A percentile compares a stretch with the other conserved stretches of the same genome.
phyloP scores from a whole-genome alignment of 2,888 invertebrate species.

The Nematopogon swammerdamellus region DNA sequence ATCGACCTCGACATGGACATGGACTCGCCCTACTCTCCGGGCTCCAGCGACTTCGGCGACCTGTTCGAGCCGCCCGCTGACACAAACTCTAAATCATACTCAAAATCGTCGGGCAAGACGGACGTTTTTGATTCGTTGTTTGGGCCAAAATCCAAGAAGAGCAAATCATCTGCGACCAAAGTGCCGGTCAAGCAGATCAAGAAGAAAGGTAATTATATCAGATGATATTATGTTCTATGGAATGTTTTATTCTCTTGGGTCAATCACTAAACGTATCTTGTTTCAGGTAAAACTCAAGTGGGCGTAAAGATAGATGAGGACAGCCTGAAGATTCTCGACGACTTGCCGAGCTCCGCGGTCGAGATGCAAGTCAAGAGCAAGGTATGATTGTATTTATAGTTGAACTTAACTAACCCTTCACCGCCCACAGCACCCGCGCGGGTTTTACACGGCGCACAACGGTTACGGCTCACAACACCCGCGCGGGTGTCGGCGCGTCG shows the following conservation, averaged over 20 bases:
- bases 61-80: conserved; percentile 73
- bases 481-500: too few relatives aligned
- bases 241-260: too few relatives aligned
- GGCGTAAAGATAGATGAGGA: conserved; percentile 76
- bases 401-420: too few relatives aligned
- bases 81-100: conserved; percentile 5
- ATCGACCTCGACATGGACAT: conserved; percentile 66
- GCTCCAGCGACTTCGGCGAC: conserved; percentile 85
- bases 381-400: conserved; percentile 54
- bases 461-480: too few relatives aligned
- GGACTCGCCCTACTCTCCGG: conserved; percentile 82
- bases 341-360: conserved; percentile 88
- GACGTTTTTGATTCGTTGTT: conserved; percentile 65
- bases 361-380: conserved; percentile 94
- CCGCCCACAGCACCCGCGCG: too few relatives aligned
- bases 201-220: conserved; percentile 34
- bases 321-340: conserved; percentile 79
- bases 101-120: conserved; percentile 12
- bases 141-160: conserved; percentile 30
- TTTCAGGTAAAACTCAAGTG: conserved; percentile 49
- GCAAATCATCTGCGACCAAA: conserved; percentile 24
- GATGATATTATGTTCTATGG: too few relatives aligned
- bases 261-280: background rate
- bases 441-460: too few relatives aligned
- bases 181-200: conserved; percentile 35